A percentile compares a stretch with the other conserved stretches of the same genome.
Conservation (phyloP, 2,797 vertebrate species). For the Oreonectes daqikongensis region DNA sequence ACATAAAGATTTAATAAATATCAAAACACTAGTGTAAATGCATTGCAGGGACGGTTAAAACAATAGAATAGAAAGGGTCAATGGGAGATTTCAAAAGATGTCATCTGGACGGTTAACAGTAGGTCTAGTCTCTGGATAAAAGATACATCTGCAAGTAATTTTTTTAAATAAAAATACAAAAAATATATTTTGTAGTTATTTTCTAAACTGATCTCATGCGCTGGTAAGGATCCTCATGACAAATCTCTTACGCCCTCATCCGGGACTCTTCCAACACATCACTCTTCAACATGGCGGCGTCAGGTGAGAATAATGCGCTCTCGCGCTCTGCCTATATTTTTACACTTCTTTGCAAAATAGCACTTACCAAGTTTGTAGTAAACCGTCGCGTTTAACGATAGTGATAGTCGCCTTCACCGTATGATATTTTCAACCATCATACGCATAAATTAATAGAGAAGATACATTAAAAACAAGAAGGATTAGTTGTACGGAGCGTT, state of each 20-base stretch:
- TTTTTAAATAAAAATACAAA: too few relatives aligned
- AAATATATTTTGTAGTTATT: too few relatives aligned
- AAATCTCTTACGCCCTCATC: slow-evolving; percentile 84
- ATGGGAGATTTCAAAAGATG: too few relatives aligned
- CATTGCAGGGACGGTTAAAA: too few relatives aligned
- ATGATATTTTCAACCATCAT: background rate
- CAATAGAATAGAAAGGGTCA: too few relatives aligned
- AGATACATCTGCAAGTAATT: too few relatives aligned
- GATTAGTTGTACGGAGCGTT: slow-evolving; percentile 6
- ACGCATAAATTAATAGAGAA: background rate
- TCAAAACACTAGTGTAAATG: too few relatives aligned
- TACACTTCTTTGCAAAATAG: background rate
- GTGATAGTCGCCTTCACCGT: background rate
- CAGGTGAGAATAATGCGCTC: slow-evolving; percentile 92
- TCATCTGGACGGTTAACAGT: too few relatives aligned
- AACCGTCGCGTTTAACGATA: background rate
- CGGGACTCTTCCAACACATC: slow-evolving; percentile 87
- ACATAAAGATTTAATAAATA: too few relatives aligned
- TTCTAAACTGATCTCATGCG: too few relatives aligned
- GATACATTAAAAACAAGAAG: background rate
- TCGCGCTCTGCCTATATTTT: slow-evolving; percentile 56
- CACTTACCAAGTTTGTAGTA: slow-evolving; percentile 1
- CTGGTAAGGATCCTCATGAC: background rate
- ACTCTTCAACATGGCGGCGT: slow-evolving; percentile 97
- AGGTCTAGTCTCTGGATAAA: too few relatives aligned